Percentiles rank a stretch among this genome's conserved stretches.
These are phyloP conservation scores for Cuniculus paca DNA, from an alignment of 2,797 vertebrate species.

Conservation along the genomic window DNA sequence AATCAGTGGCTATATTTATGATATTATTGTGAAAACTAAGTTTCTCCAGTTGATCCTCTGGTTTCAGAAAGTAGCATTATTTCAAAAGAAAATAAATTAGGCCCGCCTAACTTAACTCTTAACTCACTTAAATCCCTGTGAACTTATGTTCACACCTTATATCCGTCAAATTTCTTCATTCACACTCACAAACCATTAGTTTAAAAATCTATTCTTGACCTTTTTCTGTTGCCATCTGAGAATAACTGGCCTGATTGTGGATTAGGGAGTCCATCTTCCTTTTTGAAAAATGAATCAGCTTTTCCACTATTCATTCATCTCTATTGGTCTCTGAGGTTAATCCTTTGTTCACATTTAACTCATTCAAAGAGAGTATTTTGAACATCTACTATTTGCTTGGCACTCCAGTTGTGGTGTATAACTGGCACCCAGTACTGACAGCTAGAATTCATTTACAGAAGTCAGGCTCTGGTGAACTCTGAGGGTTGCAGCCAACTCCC, in stretches of 20 bases:
- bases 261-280: neutral
- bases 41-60: neutral
- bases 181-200: slow-evolving; percentile 48
- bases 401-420: neutral
- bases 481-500: neutral
- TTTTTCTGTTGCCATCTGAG: slow-evolving; percentile 47
- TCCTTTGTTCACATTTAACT: slow-evolving; percentile 1
- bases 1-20: neutral
- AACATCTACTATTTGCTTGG: neutral
- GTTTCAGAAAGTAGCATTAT: slow-evolving; percentile 28
- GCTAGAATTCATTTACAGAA: neutral
- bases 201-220: slow-evolving; percentile 42
- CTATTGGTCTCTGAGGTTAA: neutral
- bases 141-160: neutral
- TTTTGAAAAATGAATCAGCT: slow-evolving; percentile 20
- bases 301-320: slow-evolving; percentile 8
- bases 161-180: slow-evolving; percentile 27
- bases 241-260: neutral
- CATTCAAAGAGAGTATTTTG: neutral
- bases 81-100: slow-evolving; percentile 57
- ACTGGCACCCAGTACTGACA: neutral
- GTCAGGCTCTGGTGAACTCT: neutral
- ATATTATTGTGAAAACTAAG: slow-evolving; percentile 47
- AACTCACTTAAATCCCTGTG: neutral
- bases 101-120: neutral